These are phyloP conservation scores for Acipenser transmontanus DNA, from an alignment of 2,797 vertebrate species.

Conservation along the genomic window DNA sequence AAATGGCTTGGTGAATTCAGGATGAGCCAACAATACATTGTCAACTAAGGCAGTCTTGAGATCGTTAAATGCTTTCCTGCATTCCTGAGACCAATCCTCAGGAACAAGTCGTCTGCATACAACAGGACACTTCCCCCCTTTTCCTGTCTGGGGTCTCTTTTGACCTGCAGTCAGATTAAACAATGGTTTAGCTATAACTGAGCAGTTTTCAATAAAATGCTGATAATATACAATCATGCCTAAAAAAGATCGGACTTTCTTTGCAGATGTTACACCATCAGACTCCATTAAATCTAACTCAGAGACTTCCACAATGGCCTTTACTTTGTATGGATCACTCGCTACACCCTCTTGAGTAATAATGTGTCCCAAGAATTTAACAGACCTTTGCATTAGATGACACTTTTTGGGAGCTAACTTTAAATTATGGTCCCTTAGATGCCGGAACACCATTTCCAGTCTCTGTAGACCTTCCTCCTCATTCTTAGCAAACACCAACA, in stretches of 20 bases:
- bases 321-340: slow-evolving; percentile 16
- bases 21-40: slow-evolving; percentile 13
- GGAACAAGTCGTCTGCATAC: background rate
- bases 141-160: background rate
- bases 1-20: slow-evolving; percentile 15
- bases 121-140: background rate
- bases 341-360: slow-evolving; percentile 11
- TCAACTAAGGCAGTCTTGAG: slow-evolving; percentile 16
- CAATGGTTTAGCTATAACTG: slow-evolving; percentile 16
- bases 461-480: slow-evolving; percentile 1
- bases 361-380: slow-evolving; percentile 18
- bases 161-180: slow-evolving; percentile 14
- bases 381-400: slow-evolving; percentile 9
- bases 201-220: slow-evolving; percentile 20
- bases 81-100: slow-evolving; percentile 17
- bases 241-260: slow-evolving; percentile 19
- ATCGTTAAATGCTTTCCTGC: slow-evolving; percentile 7
- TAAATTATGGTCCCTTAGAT: background rate
- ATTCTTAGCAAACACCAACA: background rate
- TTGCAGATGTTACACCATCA: background rate
- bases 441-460: too few relatives aligned
- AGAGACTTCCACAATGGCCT: background rate
- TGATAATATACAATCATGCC: slow-evolving; percentile 21
- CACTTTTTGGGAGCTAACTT: slow-evolving; percentile 12
- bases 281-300: slow-evolving; percentile 15